A percentile compares a stretch with the other conserved stretches of the same genome.
Evolutionary conservation across 2,888 invertebrate species (phyloP).

Genomic region (Podabrus alpinus): DNA sequence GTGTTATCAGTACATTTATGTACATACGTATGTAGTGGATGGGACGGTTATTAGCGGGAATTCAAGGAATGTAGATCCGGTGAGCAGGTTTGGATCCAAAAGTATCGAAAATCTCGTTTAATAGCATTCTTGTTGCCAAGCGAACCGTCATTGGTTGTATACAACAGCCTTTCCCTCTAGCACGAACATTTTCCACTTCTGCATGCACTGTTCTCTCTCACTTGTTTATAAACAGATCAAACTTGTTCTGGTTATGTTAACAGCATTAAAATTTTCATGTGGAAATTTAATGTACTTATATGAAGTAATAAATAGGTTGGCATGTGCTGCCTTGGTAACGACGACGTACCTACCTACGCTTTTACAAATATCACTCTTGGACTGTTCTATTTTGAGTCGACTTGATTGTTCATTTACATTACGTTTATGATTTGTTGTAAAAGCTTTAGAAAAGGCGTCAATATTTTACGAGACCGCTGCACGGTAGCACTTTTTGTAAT

Average conservation of each 20-base stretch:
- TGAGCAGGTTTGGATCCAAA: conserved; percentile 48
- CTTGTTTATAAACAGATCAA: conserved; percentile 32
- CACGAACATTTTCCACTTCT: conserved; percentile 20
- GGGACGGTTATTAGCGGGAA: conserved; percentile 34
- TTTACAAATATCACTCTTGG: conserved; percentile 15
- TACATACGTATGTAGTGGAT: not conserved
- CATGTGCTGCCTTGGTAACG: not conserved
- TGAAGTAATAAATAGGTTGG: conserved; percentile 12
- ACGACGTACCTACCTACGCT: not conserved
- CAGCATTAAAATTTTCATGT: conserved; percentile 11
- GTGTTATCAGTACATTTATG: not conserved
- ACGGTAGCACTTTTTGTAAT: conserved; percentile 43
- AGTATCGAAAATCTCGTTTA: conserved; percentile 48
- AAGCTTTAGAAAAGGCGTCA: conserved; percentile 25
- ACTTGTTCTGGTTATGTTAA: conserved; percentile 21
- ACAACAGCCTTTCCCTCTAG: conserved; percentile 26
- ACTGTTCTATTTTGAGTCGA: conserved; percentile 42
- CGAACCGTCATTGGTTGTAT: conserved; percentile 42
- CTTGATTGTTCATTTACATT: conserved; percentile 29
- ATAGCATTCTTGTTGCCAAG: conserved; percentile 47
- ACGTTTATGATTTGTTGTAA: conserved; percentile 20
- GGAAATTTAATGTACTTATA: not conserved
- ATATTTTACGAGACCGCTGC: conserved; percentile 32
- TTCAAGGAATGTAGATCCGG: conserved; percentile 41
- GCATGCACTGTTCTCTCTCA: not conserved